phyloP scores from a whole-genome alignment of 2,888 invertebrate genomes.

The Tachina fera region DNA sequence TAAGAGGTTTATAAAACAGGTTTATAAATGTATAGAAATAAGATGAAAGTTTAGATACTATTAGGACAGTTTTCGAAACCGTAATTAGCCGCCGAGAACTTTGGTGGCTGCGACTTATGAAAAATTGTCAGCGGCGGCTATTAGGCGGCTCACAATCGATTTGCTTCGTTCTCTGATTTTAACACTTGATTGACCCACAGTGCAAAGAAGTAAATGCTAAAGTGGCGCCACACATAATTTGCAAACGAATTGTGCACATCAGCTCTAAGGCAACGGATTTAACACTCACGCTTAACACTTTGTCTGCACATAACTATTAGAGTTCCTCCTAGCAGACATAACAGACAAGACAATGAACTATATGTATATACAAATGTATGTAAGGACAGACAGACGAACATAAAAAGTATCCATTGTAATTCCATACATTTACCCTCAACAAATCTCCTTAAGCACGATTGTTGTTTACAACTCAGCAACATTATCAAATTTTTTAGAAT shows the following conservation, averaged over 20 bases:
- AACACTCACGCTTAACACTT: constrained; percentile 68
- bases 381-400: constrained; percentile 18
- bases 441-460: neutral
- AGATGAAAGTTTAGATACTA: no score
- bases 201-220: constrained; percentile 32
- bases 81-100: no score
- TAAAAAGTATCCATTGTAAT: constrained; percentile 32
- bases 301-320: constrained; percentile 43
- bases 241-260: constrained; percentile 12
- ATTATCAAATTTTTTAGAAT: neutral
- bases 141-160: no score
- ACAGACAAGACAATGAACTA: constrained; percentile 28
- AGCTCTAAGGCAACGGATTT: constrained; percentile 39
- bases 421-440: constrained; percentile 3
- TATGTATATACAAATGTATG: constrained; percentile 6
- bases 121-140: no score
- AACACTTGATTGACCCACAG: constrained; percentile 5
- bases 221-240: constrained; percentile 58
- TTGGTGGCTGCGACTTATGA: no score
- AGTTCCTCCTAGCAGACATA: constrained; percentile 50
- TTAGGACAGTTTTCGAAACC: no score
- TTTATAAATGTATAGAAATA: no score
- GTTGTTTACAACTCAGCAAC: constrained; percentile 35
- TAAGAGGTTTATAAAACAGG: no score
- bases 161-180: neutral